These are phyloP conservation scores for Dipodomys ordii DNA, from an alignment of 2,113 vertebrate genomes.

Conservation along the genomic window DNA sequence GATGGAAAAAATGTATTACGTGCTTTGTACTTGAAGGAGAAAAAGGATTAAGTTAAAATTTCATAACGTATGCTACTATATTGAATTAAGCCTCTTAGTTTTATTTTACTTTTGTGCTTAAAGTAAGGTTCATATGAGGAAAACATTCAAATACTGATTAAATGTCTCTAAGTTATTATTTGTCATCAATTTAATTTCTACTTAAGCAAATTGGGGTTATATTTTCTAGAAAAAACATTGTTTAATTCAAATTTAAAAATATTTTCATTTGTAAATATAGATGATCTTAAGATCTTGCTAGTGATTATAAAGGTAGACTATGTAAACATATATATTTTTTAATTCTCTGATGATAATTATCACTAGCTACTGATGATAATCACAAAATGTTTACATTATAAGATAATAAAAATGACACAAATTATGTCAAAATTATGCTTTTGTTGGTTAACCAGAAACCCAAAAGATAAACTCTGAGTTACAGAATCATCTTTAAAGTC, in stretches of 20 bases:
- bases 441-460: not conserved
- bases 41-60: conserved; percentile 56
- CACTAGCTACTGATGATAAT: not conserved
- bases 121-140: conserved; percentile 21
- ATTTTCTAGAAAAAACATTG: not conserved
- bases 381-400: conserved; percentile 13
- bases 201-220: not conserved
- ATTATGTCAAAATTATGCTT: not conserved
- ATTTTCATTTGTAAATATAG: not conserved
- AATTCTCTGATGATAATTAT: conserved; percentile 35
- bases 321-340: not conserved
- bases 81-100: conserved; percentile 45
- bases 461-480: not conserved
- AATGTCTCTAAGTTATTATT: not conserved
- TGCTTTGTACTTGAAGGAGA: not conserved
- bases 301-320: not conserved
- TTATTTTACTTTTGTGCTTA: conserved; percentile 57
- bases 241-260: not conserved
- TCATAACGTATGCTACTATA: conserved; percentile 29
- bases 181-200: conserved; percentile 44
- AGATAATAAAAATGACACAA: not conserved
- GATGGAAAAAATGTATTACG: not conserved
- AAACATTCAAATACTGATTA: conserved; percentile 42
- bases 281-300: not conserved
- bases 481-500: too few species aligned